Percentiles rank a stretch among this genome's conserved stretches.
phyloP scores from a whole-genome alignment of 2,797 vertebrate genomes.

The Acrocephalus scirpaceus region DNA sequence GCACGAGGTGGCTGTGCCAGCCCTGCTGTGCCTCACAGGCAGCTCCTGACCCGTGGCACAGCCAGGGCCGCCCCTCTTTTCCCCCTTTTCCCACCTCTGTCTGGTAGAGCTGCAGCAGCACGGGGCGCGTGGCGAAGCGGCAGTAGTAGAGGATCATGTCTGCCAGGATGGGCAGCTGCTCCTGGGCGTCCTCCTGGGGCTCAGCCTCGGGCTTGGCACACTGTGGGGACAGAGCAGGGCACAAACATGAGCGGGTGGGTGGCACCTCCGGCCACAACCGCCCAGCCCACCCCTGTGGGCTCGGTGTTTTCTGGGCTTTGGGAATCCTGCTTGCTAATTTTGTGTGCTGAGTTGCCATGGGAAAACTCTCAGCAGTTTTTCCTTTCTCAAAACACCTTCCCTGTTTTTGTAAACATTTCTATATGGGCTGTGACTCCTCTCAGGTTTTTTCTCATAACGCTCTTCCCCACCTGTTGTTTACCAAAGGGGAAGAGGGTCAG shows the following conservation, averaged over 20 bases:
- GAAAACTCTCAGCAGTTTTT: too few relatives aligned
- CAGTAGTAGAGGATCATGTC: slow-evolving; percentile 97
- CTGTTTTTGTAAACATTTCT: too few relatives aligned
- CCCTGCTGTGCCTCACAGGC: accelerated
- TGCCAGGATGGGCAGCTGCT: slow-evolving; percentile 89
- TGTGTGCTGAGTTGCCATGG: too few relatives aligned
- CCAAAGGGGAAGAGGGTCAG: too few relatives aligned
- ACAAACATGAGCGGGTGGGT: accelerated
- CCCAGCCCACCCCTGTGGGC: too few relatives aligned
- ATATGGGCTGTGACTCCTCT: too few relatives aligned
- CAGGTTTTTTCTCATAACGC: too few relatives aligned
- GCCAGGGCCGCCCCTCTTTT: not conserved
- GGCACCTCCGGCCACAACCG: not conserved
- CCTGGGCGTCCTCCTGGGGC: slow-evolving; percentile 74
- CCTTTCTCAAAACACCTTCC: too few relatives aligned
- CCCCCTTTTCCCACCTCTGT: slow-evolving; percentile 82
- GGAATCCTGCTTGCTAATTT: too few relatives aligned
- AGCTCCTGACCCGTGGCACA: not conserved
- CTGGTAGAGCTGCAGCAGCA: slow-evolving; percentile 94
- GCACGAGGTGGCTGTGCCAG: accelerated
- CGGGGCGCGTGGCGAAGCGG: slow-evolving; percentile 83
- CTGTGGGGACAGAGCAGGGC: slow-evolving; percentile 56
- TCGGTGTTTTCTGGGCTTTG: too few relatives aligned
- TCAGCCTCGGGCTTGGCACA: slow-evolving; percentile 86
- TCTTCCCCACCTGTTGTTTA: too few relatives aligned